Evolutionary conservation across 1,140 invertebrate genomes (phyloP).

Genomic region (Heterodera schachtii): DNA sequence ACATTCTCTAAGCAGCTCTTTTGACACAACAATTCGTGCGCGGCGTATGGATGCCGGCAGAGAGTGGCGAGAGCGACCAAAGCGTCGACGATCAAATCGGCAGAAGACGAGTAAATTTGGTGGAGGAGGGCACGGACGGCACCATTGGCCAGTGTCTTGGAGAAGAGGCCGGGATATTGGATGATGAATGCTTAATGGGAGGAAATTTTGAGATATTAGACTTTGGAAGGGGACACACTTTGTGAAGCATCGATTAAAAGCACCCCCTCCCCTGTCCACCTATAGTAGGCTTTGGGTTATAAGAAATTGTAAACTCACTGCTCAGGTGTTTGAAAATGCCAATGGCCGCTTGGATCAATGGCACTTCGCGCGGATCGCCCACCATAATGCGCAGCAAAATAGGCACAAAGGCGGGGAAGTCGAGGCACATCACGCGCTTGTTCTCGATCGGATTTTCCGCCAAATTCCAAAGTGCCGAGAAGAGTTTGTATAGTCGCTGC

Average conservation of each 20-base stretch:
- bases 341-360: conserved; percentile 22
- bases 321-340: conserved; percentile 26
- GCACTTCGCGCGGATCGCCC: conserved; percentile 15
- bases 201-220: too few relatives aligned
- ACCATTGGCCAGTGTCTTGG: conserved; percentile 9
- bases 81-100: conserved; percentile 20
- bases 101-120: conserved; percentile 19
- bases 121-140: conserved; percentile 3
- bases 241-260: too few relatives aligned
- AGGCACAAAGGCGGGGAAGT: conserved; percentile 23
- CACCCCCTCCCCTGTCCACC: too few relatives aligned
- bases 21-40: conserved; percentile 2
- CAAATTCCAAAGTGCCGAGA: conserved; percentile 30
- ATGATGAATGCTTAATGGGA: conserved; percentile 14
- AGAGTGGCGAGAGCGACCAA: conserved; percentile 13
- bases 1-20: conserved; percentile 10
- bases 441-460: conserved; percentile 20
- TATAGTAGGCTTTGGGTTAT: not conserved
- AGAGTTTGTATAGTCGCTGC: conserved; percentile 24
- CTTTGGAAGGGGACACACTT: too few relatives aligned
- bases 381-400: conserved; percentile 19
- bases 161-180: conserved; percentile 16
- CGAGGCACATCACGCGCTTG: conserved; percentile 26
- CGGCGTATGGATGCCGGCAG: conserved; percentile 16
- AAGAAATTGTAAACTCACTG: not conserved